These are phyloP conservation scores for Elephantulus edwardii DNA, from an alignment of 2,113 vertebrate species.

Conservation along the genomic window DNA sequence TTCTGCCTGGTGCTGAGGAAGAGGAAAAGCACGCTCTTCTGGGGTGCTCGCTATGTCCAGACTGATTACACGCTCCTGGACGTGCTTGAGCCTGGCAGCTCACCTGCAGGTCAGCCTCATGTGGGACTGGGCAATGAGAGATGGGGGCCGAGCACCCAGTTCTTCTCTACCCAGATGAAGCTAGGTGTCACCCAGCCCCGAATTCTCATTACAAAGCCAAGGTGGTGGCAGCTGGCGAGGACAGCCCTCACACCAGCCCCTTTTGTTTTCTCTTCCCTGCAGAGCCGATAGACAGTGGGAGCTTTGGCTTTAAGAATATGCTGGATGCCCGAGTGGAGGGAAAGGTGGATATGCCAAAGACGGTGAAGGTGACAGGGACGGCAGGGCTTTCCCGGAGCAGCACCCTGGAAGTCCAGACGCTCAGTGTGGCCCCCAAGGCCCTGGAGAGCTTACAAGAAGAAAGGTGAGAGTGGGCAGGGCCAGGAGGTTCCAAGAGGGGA, in stretches of 20 bases:
- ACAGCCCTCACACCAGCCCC: background rate
- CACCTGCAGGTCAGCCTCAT: constrained; percentile 63
- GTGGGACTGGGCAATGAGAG: fast-evolving
- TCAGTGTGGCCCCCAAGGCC: constrained; percentile 5
- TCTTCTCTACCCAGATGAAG: background rate
- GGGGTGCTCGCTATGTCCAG: constrained; percentile 63
- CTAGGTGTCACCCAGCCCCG: background rate
- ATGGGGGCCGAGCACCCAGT: background rate
- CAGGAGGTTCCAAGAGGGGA: background rate
- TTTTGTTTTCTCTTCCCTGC: background rate
- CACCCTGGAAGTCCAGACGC: constrained; percentile 77
- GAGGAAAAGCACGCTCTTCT: constrained; percentile 69
- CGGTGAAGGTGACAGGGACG: background rate
- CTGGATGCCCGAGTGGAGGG: constrained; percentile 61
- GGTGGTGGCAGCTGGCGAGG: fast-evolving
- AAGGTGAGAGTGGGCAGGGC: constrained; percentile 71
- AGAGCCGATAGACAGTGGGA: constrained; percentile 70
- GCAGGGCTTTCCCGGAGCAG: constrained; percentile 51
- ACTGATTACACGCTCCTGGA: constrained; percentile 75
- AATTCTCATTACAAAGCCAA: background rate
- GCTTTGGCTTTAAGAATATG: constrained; percentile 72
- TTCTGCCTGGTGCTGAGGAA: constrained; percentile 79
- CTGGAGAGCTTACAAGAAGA: constrained; percentile 59
- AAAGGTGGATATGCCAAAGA: background rate
- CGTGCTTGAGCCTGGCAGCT: constrained; percentile 55